phyloP scores from a whole-genome alignment of 2,888 invertebrate species.

The Acanthosepion pharaonis region DNA sequence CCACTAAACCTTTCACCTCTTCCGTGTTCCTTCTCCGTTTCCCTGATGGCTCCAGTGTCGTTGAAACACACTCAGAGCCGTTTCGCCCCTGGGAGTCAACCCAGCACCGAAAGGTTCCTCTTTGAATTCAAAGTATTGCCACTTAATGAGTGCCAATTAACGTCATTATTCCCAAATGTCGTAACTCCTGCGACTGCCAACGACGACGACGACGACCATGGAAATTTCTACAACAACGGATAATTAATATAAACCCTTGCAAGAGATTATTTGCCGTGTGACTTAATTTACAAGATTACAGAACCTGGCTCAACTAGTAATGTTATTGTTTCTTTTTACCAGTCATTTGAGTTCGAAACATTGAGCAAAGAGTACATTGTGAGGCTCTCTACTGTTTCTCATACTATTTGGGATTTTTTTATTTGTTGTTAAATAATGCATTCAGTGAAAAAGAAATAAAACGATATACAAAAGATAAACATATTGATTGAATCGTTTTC shows the following conservation, averaged over 20 bases:
- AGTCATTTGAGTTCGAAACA: background rate
- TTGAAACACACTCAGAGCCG: background rate
- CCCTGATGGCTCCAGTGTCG: background rate
- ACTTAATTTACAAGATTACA: background rate
- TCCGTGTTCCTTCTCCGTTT: background rate
- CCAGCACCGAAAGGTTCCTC: conserved; percentile 20
- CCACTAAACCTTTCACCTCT: background rate
- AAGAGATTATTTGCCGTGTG: background rate
- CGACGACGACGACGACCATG: background rate
- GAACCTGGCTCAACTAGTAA: background rate
- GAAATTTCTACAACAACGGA: background rate
- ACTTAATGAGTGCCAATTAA: background rate
- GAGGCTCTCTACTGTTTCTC: background rate
- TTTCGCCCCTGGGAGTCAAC: background rate
- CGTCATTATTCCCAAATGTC: conserved; percentile 22
- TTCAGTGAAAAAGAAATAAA: too few relatives aligned
- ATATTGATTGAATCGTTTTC: too few relatives aligned
- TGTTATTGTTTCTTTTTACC: background rate
- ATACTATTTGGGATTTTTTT: too few relatives aligned
- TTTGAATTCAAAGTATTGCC: conserved; percentile 33
- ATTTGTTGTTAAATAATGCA: too few relatives aligned
- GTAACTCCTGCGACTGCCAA: background rate
- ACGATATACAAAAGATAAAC: too few relatives aligned
- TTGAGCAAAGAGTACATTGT: background rate
- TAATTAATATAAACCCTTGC: background rate